Percentiles rank a stretch among this genome's conserved stretches.
phyloP scores from a whole-genome alignment of 2,113 vertebrate species.

The Podarcis raffonei region DNA sequence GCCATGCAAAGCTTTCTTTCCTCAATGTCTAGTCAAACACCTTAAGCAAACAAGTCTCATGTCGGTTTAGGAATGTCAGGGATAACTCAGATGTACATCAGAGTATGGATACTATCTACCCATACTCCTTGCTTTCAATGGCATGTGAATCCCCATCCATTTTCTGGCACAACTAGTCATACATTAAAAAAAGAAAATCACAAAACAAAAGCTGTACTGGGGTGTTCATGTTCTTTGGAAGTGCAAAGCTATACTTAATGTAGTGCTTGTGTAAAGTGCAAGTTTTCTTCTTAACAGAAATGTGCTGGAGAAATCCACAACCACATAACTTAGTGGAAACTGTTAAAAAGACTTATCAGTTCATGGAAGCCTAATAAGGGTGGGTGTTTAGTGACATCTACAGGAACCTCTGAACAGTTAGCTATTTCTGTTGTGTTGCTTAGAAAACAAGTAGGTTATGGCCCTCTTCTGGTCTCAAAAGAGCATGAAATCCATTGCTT shows the following conservation, averaged over 20 bases:
- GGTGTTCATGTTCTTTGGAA: constrained; percentile 61
- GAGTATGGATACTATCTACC: not conserved
- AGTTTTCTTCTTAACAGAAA: constrained; percentile 58
- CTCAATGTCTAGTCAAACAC: constrained; percentile 19
- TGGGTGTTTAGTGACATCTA: constrained; percentile 50
- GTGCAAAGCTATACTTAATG: constrained; percentile 57
- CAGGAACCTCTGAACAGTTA: constrained; percentile 37
- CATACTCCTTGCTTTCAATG: not conserved
- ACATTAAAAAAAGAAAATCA: no score
- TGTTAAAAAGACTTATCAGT: constrained; percentile 43
- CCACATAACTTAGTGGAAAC: constrained; percentile 43
- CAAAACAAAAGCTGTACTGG: not conserved
- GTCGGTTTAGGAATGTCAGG: not conserved
- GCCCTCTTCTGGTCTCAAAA: constrained; percentile 17
- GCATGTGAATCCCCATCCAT: not conserved
- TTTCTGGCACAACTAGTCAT: not conserved
- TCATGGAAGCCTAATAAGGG: constrained; percentile 2
- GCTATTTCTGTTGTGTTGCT: constrained; percentile 28
- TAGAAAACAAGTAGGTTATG: constrained; percentile 10
- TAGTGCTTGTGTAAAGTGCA: constrained; percentile 69
- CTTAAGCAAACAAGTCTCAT: not conserved
- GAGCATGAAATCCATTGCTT: constrained; percentile 40
- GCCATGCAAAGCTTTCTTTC: constrained; percentile 37
- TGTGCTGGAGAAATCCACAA: constrained; percentile 51
- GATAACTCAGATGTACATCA: not conserved